Conservation (phyloP, 2,888 invertebrate genomes). For the Hemistola chrysoprasaria region DNA sequence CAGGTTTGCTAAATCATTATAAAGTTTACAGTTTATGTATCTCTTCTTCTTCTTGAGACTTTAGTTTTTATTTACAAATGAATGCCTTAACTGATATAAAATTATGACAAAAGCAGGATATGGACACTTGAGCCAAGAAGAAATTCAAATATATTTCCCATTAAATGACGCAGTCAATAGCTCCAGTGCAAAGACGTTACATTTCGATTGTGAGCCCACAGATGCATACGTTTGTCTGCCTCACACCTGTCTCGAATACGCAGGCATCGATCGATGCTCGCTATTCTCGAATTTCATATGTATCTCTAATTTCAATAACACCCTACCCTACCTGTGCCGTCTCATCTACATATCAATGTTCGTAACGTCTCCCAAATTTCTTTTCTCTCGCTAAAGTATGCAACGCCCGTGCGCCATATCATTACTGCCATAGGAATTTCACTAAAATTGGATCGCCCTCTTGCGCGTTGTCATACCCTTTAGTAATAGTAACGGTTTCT, state of each 20-base stretch:
- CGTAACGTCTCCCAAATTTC: conserved; percentile 71
- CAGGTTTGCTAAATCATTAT: too few species aligned
- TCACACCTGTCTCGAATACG: conserved; percentile 43
- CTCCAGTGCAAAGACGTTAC: conserved; percentile 36
- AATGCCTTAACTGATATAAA: not conserved
- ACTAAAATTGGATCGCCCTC: conserved; percentile 78
- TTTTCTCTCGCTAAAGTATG: conserved; percentile 75
- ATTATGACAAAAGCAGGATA: conserved; percentile 5
- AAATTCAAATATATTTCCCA: conserved; percentile 15
- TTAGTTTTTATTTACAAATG: too few species aligned
- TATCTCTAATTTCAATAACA: conserved; percentile 80
- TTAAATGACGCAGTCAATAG: conserved; percentile 11
- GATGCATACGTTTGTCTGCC: conserved; percentile 30
- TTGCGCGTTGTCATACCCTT: conserved; percentile 74
- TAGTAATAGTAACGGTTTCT: conserved; percentile 78
- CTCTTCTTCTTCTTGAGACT: too few species aligned
- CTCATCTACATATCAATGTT: conserved; percentile 80
- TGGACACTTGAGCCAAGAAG: conserved; percentile 4
- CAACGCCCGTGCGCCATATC: conserved; percentile 78
- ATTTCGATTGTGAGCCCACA: conserved; percentile 34
- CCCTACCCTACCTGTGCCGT: conserved; percentile 73
- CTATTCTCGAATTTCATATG: conserved; percentile 68
- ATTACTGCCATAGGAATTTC: conserved; percentile 70
- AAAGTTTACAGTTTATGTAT: too few species aligned
- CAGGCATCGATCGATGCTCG: conserved; percentile 50